These are phyloP conservation scores for Parasteatoda tepidariorum DNA, from an alignment of 1,140 invertebrate species.

Conservation along the genomic window DNA sequence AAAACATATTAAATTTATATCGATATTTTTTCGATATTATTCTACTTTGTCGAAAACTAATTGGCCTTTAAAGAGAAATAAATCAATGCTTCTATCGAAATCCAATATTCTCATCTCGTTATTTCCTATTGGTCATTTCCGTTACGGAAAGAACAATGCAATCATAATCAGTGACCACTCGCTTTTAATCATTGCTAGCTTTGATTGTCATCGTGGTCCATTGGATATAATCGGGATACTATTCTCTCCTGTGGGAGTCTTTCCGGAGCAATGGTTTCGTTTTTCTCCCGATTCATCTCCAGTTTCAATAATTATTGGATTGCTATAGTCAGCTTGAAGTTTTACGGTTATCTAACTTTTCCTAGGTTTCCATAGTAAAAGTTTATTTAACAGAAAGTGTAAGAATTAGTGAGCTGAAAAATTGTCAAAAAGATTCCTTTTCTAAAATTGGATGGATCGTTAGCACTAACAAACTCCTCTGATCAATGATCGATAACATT, in stretches of 20 bases:
- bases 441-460: too few species aligned
- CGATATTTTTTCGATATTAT: too few species aligned
- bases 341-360: too few species aligned
- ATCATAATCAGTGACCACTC: slow-evolving; percentile 47
- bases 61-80: background rate
- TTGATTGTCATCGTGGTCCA: slow-evolving; percentile 29
- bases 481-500: too few species aligned
- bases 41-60: slow-evolving; percentile 29
- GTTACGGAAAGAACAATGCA: slow-evolving; percentile 39
- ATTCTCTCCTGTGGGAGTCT: slow-evolving; percentile 4
- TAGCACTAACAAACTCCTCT: too few species aligned
- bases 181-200: slow-evolving; percentile 40
- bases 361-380: too few species aligned
- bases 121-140: slow-evolving; percentile 42
- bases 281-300: slow-evolving; percentile 2
- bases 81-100: background rate
- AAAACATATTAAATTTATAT: too few species aligned
- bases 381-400: too few species aligned
- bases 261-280: slow-evolving; percentile 18
- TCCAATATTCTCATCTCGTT: slow-evolving; percentile 15
- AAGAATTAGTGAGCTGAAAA: too few species aligned
- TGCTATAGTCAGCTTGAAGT: background rate
- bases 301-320: background rate
- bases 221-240: slow-evolving; percentile 27
- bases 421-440: too few species aligned